Evolutionary conservation across 2,888 invertebrate genomes (phyloP).

Genomic region (Hololepta plana): DNA sequence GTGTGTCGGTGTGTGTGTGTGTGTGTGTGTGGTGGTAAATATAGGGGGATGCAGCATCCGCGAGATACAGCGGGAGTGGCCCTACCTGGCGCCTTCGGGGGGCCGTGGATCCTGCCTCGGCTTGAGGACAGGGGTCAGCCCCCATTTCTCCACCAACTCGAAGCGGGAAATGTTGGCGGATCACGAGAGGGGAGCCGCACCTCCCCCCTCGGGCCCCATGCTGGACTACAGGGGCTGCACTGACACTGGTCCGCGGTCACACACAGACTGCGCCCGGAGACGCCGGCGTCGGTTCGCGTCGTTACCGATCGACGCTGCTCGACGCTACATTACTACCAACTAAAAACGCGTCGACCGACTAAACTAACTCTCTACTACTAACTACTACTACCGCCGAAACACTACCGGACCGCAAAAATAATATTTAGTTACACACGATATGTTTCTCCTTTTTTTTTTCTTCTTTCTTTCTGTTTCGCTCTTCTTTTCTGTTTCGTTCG

Average conservation of each 20-base stretch:
- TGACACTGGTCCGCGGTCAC: constrained; percentile 27
- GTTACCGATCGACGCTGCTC: no score
- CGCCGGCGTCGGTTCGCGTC: constrained; percentile 19
- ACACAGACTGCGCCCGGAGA: constrained; percentile 26
- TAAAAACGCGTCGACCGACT: no score
- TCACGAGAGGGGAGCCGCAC: constrained; percentile 41
- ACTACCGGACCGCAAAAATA: no score
- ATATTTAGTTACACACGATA: no score
- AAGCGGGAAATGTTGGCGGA: constrained; percentile 91
- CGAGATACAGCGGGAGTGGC: background rate
- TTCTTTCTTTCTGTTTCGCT: no score
- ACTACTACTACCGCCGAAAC: no score
- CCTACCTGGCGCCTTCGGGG: constrained; percentile 60
- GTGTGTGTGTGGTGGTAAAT: background rate
- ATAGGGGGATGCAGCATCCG: constrained; percentile 1
- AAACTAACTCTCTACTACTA: no score
- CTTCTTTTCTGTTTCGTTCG: no score
- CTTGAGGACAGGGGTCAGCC: constrained; percentile 94
- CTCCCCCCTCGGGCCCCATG: constrained; percentile 45
- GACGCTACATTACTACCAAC: no score
- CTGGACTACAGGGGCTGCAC: constrained; percentile 30
- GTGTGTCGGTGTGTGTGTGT: constrained; percentile 4
- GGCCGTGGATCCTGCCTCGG: constrained; percentile 85
- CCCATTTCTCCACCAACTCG: constrained; percentile 95
- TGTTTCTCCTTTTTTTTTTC: no score